Conservation (phyloP, 2,797 vertebrate species). For the Xerus rutilus region DNA sequence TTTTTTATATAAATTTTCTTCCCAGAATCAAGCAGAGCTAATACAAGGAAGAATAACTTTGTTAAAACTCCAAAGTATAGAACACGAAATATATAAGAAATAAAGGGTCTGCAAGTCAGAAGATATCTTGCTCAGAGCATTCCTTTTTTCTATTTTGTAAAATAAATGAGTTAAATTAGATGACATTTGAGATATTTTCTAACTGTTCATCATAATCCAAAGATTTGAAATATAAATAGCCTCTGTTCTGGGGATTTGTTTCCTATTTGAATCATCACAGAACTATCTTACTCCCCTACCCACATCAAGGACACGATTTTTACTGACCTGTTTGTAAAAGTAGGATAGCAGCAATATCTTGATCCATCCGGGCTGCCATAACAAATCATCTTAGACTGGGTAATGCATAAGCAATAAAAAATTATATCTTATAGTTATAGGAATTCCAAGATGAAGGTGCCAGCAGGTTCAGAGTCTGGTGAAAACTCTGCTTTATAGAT, state of each 20-base stretch:
- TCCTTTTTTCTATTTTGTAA: slow-evolving; percentile 45
- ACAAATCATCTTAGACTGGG: background rate
- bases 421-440: background rate
- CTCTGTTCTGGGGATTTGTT: slow-evolving; percentile 59
- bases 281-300: slow-evolving; percentile 64
- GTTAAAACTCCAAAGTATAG: slow-evolving; percentile 23
- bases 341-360: background rate
- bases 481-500: background rate
- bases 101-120: slow-evolving; percentile 15
- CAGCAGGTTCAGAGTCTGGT: background rate
- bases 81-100: slow-evolving; percentile 14
- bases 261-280: slow-evolving; percentile 58
- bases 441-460: background rate
- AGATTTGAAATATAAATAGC: slow-evolving; percentile 67
- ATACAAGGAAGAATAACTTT: background rate
- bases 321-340: slow-evolving; percentile 64
- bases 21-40: slow-evolving; percentile 34
- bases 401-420: slow-evolving; percentile 4
- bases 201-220: slow-evolving; percentile 56
- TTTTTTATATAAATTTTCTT: slow-evolving; percentile 47
- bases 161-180: slow-evolving; percentile 57
- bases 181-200: slow-evolving; percentile 65
- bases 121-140: slow-evolving; percentile 12
- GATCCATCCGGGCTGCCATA: background rate
- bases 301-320: slow-evolving; percentile 68